phyloP scores from a whole-genome alignment of 2,888 invertebrate genomes.

The Spisula solida region DNA sequence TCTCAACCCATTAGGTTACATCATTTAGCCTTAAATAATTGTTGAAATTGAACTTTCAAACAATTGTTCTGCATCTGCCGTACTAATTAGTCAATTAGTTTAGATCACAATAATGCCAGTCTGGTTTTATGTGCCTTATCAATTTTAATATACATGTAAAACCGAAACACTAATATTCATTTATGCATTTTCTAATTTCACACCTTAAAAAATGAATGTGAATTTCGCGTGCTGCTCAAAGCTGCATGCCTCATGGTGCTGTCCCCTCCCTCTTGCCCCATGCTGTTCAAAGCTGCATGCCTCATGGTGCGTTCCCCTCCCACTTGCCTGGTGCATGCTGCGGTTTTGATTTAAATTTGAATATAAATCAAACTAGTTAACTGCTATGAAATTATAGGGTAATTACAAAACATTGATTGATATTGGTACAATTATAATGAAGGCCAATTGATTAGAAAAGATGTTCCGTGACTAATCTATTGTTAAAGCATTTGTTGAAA shows the following conservation, averaged over 20 bases:
- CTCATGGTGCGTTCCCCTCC: background rate
- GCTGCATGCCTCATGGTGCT: background rate
- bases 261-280: background rate
- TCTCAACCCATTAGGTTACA: background rate
- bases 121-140: too few relatives aligned
- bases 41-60: too few relatives aligned
- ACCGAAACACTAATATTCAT: background rate
- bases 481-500: slow-evolving; percentile 9
- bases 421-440: background rate
- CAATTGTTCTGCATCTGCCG: too few relatives aligned
- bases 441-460: slow-evolving; percentile 15
- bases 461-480: slow-evolving; percentile 17
- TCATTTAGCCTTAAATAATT: background rate
- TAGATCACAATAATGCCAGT: too few relatives aligned
- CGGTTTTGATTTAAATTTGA: background rate
- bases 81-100: too few relatives aligned
- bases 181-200: background rate
- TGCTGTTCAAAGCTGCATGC: background rate
- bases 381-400: background rate
- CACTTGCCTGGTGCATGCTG: background rate
- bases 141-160: too few relatives aligned
- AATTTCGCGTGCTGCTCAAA: background rate
- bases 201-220: background rate
- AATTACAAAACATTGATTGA: slow-evolving; percentile 9
- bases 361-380: background rate